Conservation (phyloP, 1,140 invertebrate species). For the Eubasilissa regina region DNA sequence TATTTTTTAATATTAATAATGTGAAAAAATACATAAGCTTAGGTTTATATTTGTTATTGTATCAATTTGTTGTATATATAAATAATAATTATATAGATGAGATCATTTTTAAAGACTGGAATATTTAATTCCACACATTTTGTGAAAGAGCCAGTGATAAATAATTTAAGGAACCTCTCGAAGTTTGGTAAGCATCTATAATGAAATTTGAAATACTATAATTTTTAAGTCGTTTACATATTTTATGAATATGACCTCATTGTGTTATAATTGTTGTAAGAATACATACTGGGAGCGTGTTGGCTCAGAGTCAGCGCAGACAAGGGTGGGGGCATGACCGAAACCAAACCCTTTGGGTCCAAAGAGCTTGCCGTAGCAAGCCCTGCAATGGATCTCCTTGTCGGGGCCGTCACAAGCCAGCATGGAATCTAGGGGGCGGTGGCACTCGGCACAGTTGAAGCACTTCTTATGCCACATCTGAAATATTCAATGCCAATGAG, state of each 20-base stretch:
- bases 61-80: not conserved
- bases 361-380: conserved; percentile 92
- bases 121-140: not conserved
- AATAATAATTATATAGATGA: too few species aligned
- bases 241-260: too few species aligned
- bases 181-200: too few species aligned
- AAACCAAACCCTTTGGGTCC: conserved; percentile 93
- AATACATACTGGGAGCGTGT: conserved; percentile 80
- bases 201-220: too few species aligned
- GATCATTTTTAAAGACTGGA: not conserved
- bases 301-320: conserved; percentile 83
- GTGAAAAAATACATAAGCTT: not conserved
- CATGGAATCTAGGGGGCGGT: conserved; percentile 94
- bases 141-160: not conserved
- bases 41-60: not conserved
- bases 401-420: conserved; percentile 91
- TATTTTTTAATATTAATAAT: not conserved
- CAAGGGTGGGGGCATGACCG: conserved; percentile 88
- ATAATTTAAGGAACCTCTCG: not conserved
- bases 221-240: too few species aligned
- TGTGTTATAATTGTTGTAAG: too few species aligned
- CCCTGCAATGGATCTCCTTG: conserved; percentile 89
- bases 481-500: conserved; percentile 25
- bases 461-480: conserved; percentile 96
- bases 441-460: conserved; percentile 94